Base-by-base conservation (phyloP, 1,140 invertebrate species). In the Calephelis virginiensis region DNA sequence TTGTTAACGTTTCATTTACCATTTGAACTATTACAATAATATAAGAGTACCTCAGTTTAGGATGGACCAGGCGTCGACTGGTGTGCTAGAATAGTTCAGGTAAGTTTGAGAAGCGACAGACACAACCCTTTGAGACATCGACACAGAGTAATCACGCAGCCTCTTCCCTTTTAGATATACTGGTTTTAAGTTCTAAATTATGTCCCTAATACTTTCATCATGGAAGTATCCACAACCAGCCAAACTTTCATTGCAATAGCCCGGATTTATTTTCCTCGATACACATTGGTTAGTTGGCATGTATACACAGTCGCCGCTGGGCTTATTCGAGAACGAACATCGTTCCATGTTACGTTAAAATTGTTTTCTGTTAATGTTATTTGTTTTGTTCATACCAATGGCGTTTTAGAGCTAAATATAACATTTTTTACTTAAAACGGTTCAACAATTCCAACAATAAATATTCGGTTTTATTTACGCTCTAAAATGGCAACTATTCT, bases 31-130 rank as follows among this genome's bases (percentile, higher is more conserved):
- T 87, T 90, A 86, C 83, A 78, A 86, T 89, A 89, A 86, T 89
- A 86, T 87, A 89, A 87, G 85, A 84, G 77, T 85, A 89, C 83
- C 82, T 89, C 85, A 87, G 85, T 88, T 89, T 88, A 89, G 82
- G 88, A 89, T 88, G 85, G 85, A 89, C 88, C 88, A 90, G 85
- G 85, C 88, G 88, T 89, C 88, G 88, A 90, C 88, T 90, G 86
- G 85, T 89, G 79, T 85, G 79, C 81, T 83, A 78, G 70, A 82
- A 82, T 79, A 73, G 79, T 79, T 83, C 80, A 87, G 85, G 82
- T 88, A 85, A 80, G 78, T 81, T 75, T 80, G 70, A 83, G 75
- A 59, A 77, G 69, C 75, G 69, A 75, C 77, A 82, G 75, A 86
- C 67, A 77, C 74, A 83, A 83, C 75, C 76, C 77, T 83, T 81